These are phyloP conservation scores for Anguilla marmorata DNA, from an alignment of 2,797 vertebrate genomes.

Conservation along the genomic window DNA sequence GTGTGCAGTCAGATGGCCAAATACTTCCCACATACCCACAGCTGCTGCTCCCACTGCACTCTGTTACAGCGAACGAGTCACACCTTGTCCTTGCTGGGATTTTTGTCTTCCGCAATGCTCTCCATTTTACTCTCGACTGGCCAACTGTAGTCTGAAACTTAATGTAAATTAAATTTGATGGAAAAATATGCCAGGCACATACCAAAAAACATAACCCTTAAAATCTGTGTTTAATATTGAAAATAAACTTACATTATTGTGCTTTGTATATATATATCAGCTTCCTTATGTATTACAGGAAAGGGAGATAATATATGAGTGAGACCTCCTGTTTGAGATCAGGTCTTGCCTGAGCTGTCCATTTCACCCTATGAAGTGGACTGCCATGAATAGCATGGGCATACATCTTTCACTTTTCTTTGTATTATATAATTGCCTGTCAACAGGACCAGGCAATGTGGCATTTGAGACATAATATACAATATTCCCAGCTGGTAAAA, in stretches of 20 bases:
- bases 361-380: not conserved
- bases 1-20: conserved; percentile 52
- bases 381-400: not conserved
- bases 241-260: not conserved
- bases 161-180: not conserved
- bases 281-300: not conserved
- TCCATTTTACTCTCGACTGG: not conserved
- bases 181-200: not conserved
- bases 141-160: not conserved
- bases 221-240: not conserved
- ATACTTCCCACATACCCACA: conserved; percentile 46
- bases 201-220: not conserved
- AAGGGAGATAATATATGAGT: not conserved
- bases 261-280: not conserved
- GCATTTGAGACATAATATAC: conserved; percentile 1
- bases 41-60: conserved; percentile 37
- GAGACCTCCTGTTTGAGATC: not conserved
- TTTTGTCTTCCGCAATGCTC: conserved; percentile 23
- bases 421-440: conserved; percentile 15
- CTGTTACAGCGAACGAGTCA: not conserved
- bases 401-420: not conserved
- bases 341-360: not conserved
- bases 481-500: not conserved
- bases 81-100: conserved; percentile 41
- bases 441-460: conserved; percentile 16